Evolutionary conservation across 2,113 vertebrate genomes (phyloP), one percentile per base, ranked within the genome.

Genomic region (Actenoides lindsayi): DNA sequence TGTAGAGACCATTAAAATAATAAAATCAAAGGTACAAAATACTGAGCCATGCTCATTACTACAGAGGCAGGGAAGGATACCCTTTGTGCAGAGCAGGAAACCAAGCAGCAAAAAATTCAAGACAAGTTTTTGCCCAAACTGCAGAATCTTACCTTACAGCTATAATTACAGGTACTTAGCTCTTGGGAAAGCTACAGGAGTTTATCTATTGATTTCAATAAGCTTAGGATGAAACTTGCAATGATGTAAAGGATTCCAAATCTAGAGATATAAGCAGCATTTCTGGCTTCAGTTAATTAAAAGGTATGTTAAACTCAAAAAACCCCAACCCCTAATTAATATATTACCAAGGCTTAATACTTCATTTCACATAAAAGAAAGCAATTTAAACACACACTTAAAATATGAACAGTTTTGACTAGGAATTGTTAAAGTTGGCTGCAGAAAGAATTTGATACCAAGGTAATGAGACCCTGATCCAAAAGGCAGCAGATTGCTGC

Each of bases 231-330:
- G 6, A 73, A 93, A 69, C 11, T 57, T n/a, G 23, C 44, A 62
- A 25, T 35, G 37, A 69, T 85, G 90, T 94, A 83, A 93, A 91
- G 54, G 54, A 94, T 73, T 90, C 11, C 21, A 75, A 33, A 73
- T 89, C 63, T 62, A 62, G 79, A 94, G 56, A 60, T 62, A 54
- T 65, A 42, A 88, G 50, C 18, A 50, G 68, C 5, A 5, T 80
- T 76, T 57, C 62, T 85, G 78, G 35, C 39, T 90, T 85, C 16
- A 31, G 63, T 76, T 95, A 91, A 97, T 93, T 89, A 91, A 95
- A 83, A 42, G 25, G 14, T 31, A 85, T 10, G 28, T 27, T 76
- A 75, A 80, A 53, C 9, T 17, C 14, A 21, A 5, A 1, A 6
- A 18, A 44, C 2, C 46, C 46, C 17, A 65, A 67, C 28, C 24